phyloP scores from a whole-genome alignment of 2,888 invertebrate genomes.

The Diloba caeruleocephala region DNA sequence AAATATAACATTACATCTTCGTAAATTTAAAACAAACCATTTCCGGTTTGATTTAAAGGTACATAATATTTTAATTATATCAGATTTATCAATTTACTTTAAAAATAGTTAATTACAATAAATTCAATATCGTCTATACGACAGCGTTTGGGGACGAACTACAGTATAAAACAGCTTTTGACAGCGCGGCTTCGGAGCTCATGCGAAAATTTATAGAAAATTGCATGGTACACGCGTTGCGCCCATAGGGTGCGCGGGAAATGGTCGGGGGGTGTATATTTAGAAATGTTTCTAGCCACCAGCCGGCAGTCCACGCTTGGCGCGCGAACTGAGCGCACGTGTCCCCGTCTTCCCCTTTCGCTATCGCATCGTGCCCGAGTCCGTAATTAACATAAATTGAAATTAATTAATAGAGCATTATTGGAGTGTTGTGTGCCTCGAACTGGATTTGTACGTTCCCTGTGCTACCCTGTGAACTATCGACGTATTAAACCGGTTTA shows the following conservation, averaged over 20 bases:
- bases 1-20: slow-evolving; percentile 5
- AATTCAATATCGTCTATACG: slow-evolving; percentile 78
- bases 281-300: slow-evolving; percentile 78
- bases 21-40: slow-evolving; percentile 5
- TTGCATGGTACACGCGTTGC: slow-evolving; percentile 85
- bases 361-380: slow-evolving; percentile 70
- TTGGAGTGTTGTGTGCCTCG: slow-evolving; percentile 74
- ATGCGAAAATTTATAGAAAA: slow-evolving; percentile 88
- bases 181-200: slow-evolving; percentile 85
- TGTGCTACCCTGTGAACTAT: slow-evolving; percentile 70
- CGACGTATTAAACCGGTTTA: slow-evolving; percentile 39
- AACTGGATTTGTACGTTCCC: slow-evolving; percentile 77
- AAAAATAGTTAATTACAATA: slow-evolving; percentile 67
- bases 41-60: no score
- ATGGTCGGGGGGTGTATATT: slow-evolving; percentile 84
- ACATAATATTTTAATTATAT: no score
- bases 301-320: slow-evolving; percentile 79
- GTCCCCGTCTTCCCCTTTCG: slow-evolving; percentile 59
- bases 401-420: slow-evolving; percentile 70
- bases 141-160: slow-evolving; percentile 69
- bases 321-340: slow-evolving; percentile 74
- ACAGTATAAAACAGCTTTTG: slow-evolving; percentile 85
- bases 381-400: slow-evolving; percentile 78
- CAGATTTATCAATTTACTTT: slow-evolving; percentile 34
- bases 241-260: slow-evolving; percentile 79